Conservation (phyloP, 2,888 invertebrate genomes). For the Mythimna pallens region DNA sequence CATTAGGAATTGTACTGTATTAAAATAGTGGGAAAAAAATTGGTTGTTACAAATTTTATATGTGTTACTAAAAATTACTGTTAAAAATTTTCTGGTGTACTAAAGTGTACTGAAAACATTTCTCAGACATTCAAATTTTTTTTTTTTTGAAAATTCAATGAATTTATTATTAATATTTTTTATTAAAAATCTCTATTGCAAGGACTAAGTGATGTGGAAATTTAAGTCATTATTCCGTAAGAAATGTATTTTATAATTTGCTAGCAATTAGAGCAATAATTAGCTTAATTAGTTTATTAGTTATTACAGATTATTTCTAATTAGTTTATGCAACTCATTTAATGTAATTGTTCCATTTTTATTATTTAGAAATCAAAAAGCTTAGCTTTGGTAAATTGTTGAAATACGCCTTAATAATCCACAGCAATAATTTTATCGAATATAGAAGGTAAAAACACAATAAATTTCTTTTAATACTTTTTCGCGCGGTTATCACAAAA, state of each 20-base stretch:
- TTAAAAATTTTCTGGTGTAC: not conserved
- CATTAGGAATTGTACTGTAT: conserved; percentile 68
- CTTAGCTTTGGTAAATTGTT: not conserved
- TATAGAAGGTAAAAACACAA: not conserved
- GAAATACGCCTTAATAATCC: conserved; percentile 9
- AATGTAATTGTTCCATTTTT: not conserved
- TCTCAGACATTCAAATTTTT: not conserved
- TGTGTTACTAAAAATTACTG: conserved; percentile 16
- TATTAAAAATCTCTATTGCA: conserved; percentile 26
- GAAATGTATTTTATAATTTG: conserved; percentile 46
- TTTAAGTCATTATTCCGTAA: conserved; percentile 63
- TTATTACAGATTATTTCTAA: conserved; percentile 27
- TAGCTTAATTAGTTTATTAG: conserved; percentile 49
- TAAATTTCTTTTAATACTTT: not conserved
- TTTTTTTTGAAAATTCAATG: conserved; percentile 7
- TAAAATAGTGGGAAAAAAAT: not conserved
- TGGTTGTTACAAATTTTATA: conserved; percentile 18
- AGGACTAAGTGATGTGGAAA: conserved; percentile 55
- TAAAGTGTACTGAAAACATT: conserved; percentile 3
- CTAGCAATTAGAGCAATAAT: conserved; percentile 55
- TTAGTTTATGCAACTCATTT: conserved; percentile 33
- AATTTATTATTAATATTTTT: not conserved
- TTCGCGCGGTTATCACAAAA: not conserved
- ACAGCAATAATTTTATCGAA: no score
- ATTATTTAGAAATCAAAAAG: conserved; percentile 1